Evolutionary conservation across 1,140 invertebrate species (phyloP), one percentile per base, ranked within the genome.

Genomic region (Drosophila willistoni): DNA sequence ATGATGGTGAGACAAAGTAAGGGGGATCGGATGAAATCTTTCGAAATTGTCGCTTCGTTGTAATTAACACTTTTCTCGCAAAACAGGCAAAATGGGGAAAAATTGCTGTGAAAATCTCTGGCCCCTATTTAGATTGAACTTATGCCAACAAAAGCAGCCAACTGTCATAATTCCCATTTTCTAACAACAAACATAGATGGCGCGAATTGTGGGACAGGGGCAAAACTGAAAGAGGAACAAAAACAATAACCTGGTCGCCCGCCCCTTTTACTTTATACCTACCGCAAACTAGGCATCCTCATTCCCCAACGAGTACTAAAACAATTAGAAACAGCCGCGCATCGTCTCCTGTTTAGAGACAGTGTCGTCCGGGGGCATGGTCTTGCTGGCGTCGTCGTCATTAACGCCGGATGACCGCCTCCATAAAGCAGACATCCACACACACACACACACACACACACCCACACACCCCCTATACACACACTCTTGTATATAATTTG

Each of bases 301-400:
- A 13, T n/a, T 41, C 33, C 62, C 39, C 12, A 13, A 39, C 22
- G 70, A 79, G 69, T 80, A 70, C 76, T 73, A 87, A 86, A 86
- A 86, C 83, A 86, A 86, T 86, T 86, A 86, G 83, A 87, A 86
- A 72, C 83, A 86, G 83, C 83, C 83, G 83, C 79, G 83, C 55
- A 44, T 59, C 51, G 77, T 84, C 77, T 69, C 65, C 47, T 76
- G 69, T 36, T 22, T 12, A 62, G 66, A 7, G 47, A 55, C 36
- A 34, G 62, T 57, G 25, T 57, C 29, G 14, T 4, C 36, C 36
- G 62, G 42, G 44, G 62, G 39, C 25, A 51, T 64, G 44, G 62
- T 7, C 39, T 64, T 59, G 33, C 56, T 54, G 75, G 56, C 36
- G 47, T 33, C 42, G 55, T 41, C 34, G 73, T 83, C 83, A 87